Percentiles rank a stretch among this genome's conserved stretches.
phyloP scores from a whole-genome alignment of 2,113 vertebrate genomes.

The Salminus brasiliensis region DNA sequence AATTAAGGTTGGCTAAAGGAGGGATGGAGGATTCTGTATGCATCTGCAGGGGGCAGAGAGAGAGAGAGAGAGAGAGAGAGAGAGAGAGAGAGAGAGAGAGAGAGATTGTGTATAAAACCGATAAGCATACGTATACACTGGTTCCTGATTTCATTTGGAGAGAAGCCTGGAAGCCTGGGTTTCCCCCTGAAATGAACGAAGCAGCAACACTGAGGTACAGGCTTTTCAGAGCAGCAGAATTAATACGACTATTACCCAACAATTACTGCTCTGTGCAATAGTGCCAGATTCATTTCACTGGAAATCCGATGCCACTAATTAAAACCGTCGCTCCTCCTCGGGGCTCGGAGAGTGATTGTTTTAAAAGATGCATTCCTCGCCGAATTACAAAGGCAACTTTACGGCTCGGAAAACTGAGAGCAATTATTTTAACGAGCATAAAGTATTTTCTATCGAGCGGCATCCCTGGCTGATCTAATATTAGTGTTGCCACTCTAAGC shows the following conservation, averaged over 20 bases:
- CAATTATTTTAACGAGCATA: constrained; percentile 76
- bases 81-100: constrained; percentile 63
- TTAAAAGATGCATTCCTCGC: constrained; percentile 71
- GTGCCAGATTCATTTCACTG: constrained; percentile 70
- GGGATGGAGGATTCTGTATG: constrained; percentile 38
- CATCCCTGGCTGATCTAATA: constrained; percentile 71
- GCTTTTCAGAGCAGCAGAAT: constrained; percentile 89
- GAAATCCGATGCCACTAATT: constrained; percentile 77
- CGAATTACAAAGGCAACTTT: constrained; percentile 75
- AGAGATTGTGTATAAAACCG: constrained; percentile 81
- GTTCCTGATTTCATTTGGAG: constrained; percentile 85
- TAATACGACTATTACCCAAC: constrained; percentile 95
- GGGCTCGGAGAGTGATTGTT: constrained; percentile 66
- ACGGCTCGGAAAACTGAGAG: constrained; percentile 72
- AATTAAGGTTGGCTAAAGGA: constrained; percentile 42
- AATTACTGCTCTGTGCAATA: constrained; percentile 87
- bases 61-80: constrained; percentile 26
- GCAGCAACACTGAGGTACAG: constrained; percentile 81
- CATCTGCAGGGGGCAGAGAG: not conserved
- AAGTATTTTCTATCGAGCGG: constrained; percentile 75
- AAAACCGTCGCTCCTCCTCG: constrained; percentile 71
- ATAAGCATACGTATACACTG: constrained; percentile 85
- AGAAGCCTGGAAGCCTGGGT: constrained; percentile 80
- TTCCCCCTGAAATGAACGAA: constrained; percentile 77
- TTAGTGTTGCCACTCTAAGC: constrained; percentile 67